These are phyloP conservation scores for Leucoma salicis DNA, from an alignment of 2,888 invertebrate species.

Conservation along the genomic window DNA sequence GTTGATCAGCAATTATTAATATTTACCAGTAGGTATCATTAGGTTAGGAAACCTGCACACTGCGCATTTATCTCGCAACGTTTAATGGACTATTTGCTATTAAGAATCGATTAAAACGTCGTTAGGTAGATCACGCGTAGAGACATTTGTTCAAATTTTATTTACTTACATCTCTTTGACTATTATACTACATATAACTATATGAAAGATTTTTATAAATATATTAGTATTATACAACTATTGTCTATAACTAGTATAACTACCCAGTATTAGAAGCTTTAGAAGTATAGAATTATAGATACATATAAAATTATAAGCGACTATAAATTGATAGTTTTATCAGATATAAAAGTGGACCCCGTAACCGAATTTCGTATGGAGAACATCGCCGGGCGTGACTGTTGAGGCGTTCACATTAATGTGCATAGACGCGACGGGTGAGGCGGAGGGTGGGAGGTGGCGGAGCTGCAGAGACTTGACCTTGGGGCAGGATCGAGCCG, in stretches of 20 bases:
- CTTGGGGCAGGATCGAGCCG: slow-evolving; percentile 80
- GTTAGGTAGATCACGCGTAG: slow-evolving; percentile 64
- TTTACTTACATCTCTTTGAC: no score
- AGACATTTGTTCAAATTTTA: slow-evolving; percentile 41
- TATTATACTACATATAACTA: no score
- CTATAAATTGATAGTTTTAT: slow-evolving; percentile 6
- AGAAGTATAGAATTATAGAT: no score
- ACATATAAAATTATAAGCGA: not conserved
- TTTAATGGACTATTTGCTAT: slow-evolving; percentile 74
- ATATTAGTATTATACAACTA: no score
- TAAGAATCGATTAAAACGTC: slow-evolving; percentile 74
- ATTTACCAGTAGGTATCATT: no score
- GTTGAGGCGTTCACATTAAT: slow-evolving; percentile 50
- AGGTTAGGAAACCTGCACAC: slow-evolving; percentile 49
- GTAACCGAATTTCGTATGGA: slow-evolving; percentile 33
- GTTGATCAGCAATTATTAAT: slow-evolving; percentile 1
- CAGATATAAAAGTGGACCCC: slow-evolving; percentile 28
- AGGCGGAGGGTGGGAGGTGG: slow-evolving; percentile 41
- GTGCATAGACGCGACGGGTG: slow-evolving; percentile 43
- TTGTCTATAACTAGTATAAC: no score
- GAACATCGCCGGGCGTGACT: slow-evolving; percentile 46
- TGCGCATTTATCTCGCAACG: slow-evolving; percentile 63
- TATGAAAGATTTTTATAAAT: no score
- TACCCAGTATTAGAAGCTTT: not conserved
- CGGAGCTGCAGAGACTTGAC: slow-evolving; percentile 71